These are phyloP conservation scores for Zoanthus gigantus DNA, from an alignment of 92 coral and sea anemone species.

Conservation along the genomic window DNA sequence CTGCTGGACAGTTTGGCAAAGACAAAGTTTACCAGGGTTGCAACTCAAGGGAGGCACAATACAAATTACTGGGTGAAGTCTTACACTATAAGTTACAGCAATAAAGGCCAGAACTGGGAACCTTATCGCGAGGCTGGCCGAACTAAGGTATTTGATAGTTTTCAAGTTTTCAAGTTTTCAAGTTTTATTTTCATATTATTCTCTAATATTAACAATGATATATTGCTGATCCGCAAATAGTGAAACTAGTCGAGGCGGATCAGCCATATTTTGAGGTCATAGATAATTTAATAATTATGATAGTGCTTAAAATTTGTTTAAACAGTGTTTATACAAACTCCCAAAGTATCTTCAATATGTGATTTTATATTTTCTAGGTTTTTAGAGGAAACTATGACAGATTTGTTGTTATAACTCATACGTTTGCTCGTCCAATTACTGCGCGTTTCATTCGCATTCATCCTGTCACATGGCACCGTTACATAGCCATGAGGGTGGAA, in stretches of 20 bases:
- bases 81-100: constrained; percentile 70
- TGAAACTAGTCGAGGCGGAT: too few relatives aligned
- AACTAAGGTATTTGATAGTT: constrained; percentile 54
- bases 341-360: too few relatives aligned
- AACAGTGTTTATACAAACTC: too few relatives aligned
- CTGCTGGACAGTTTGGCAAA: constrained; percentile 76
- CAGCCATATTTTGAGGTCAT: too few relatives aligned
- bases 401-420: constrained; percentile 18
- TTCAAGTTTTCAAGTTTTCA: too few relatives aligned
- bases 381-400: constrained; percentile 44
- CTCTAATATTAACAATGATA: too few relatives aligned
- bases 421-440: constrained; percentile 23
- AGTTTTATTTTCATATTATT: too few relatives aligned
- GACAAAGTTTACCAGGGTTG: constrained; percentile 67
- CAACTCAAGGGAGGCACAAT: constrained; percentile 85
- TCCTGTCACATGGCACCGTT: constrained; percentile 24
- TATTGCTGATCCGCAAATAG: too few relatives aligned
- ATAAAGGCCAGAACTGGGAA: constrained; percentile 61
- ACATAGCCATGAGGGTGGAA: constrained; percentile 38
- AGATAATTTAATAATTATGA: too few relatives aligned
- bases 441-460: constrained; percentile 24
- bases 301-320: too few relatives aligned
- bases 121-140: constrained; percentile 67
- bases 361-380: background rate
- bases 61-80: constrained; percentile 81